These are phyloP conservation scores for Patella depressa DNA, from an alignment of 2,888 invertebrate species.

Conservation along the genomic window DNA sequence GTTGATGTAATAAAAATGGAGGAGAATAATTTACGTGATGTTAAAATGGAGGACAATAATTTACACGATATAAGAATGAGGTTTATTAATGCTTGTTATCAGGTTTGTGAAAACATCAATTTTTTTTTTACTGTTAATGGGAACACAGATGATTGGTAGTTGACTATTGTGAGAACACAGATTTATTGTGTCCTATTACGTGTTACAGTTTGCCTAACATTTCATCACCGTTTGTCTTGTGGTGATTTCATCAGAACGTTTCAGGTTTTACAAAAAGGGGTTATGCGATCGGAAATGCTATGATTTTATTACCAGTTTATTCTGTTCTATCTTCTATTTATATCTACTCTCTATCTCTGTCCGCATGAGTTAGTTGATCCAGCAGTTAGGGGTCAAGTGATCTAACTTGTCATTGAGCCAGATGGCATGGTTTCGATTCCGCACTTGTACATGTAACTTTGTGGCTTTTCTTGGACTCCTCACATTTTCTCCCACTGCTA, in stretches of 20 bases:
- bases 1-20: background rate
- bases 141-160: no score
- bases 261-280: no score
- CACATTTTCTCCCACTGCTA: background rate
- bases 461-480: background rate
- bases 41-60: background rate
- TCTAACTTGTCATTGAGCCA: no score
- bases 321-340: background rate
- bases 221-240: no score
- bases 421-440: no score
- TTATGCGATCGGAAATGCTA: no score
- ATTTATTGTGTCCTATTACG: no score
- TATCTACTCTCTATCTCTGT: background rate
- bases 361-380: background rate
- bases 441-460: slow-evolving; percentile 4
- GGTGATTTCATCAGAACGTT: no score
- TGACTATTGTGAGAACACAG: no score
- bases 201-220: no score
- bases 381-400: no score
- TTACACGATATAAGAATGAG: background rate
- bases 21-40: background rate
- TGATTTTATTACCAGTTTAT: background rate
- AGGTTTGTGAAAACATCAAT: background rate
- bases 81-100: slow-evolving; percentile 3
- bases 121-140: no score